Conservation (phyloP, 2,113 vertebrate genomes). For the Seriola quinqueradiata region DNA sequence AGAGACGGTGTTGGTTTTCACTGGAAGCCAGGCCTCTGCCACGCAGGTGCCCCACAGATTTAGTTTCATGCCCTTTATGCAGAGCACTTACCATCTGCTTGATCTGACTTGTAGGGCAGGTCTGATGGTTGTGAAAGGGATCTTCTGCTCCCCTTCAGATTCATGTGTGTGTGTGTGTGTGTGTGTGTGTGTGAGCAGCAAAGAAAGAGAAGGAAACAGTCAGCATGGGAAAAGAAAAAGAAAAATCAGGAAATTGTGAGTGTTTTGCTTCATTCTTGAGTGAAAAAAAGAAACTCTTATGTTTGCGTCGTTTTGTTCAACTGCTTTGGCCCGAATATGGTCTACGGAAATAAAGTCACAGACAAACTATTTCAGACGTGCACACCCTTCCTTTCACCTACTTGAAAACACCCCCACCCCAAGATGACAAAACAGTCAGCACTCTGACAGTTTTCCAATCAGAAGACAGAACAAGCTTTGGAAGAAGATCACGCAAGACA, state of each 20-base stretch:
- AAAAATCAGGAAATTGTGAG: not conserved
- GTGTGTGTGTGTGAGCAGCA: slow-evolving; percentile 40
- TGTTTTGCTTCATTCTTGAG: slow-evolving; percentile 7
- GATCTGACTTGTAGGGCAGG: slow-evolving; percentile 58
- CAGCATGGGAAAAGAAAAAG: not conserved
- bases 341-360: too few relatives aligned
- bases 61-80: slow-evolving; percentile 75
- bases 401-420: slow-evolving; percentile 41
- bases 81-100: slow-evolving; percentile 77
- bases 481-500: slow-evolving; percentile 65
- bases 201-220: not conserved
- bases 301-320: slow-evolving; percentile 14
- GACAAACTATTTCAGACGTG: too few relatives aligned
- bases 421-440: slow-evolving; percentile 41
- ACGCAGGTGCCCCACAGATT: slow-evolving; percentile 76
- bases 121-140: slow-evolving; percentile 46
- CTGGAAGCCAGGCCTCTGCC: slow-evolving; percentile 42
- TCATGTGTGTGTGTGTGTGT: slow-evolving; percentile 36
- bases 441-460: slow-evolving; percentile 42
- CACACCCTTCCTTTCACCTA: slow-evolving; percentile 33
- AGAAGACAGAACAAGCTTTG: slow-evolving; percentile 50
- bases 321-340: not conserved
- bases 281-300: not conserved
- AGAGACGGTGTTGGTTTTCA: slow-evolving; percentile 70
- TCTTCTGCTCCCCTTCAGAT: slow-evolving; percentile 57